Evolutionary conservation across 2,888 invertebrate genomes (phyloP).

Genomic region (Erpobdella octoculata): DNA sequence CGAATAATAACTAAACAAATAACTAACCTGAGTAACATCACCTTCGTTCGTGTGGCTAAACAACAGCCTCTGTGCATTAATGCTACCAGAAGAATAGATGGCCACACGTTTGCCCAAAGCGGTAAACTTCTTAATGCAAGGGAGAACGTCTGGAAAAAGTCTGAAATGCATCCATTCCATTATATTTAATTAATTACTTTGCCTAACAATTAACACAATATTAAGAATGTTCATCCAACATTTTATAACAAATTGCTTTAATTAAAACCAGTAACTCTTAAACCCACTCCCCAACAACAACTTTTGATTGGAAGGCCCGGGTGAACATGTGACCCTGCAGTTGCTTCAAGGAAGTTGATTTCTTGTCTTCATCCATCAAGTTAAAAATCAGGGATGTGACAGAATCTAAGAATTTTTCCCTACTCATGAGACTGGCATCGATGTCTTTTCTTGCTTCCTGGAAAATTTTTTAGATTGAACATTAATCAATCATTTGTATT

Average conservation of each 20-base stretch:
- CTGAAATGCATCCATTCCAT: slow-evolving; percentile 54
- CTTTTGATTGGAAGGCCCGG: slow-evolving; percentile 70
- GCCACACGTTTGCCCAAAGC: slow-evolving; percentile 65
- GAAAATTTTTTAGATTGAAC: too few species aligned
- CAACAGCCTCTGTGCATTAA: slow-evolving; percentile 78
- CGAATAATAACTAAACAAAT: too few species aligned
- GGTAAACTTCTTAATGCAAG: slow-evolving; percentile 67
- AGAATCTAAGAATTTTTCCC: not conserved
- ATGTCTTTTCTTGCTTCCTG: not conserved
- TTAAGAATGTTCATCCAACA: too few species aligned
- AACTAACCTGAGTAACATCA: slow-evolving; percentile 61
- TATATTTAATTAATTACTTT: too few species aligned
- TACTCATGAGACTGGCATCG: too few species aligned
- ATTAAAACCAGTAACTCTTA: not conserved
- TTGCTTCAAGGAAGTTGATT: slow-evolving; percentile 70
- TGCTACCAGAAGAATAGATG: slow-evolving; percentile 84
- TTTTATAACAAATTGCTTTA: too few species aligned
- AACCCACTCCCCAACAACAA: slow-evolving; percentile 81
- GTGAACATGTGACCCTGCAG: slow-evolving; percentile 86
- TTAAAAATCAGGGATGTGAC: not conserved
- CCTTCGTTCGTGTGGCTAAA: slow-evolving; percentile 71
- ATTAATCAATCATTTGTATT: too few species aligned
- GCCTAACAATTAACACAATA: too few species aligned
- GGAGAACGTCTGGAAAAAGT: slow-evolving; percentile 75
- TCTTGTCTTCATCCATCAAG: slow-evolving; percentile 68